These are phyloP conservation scores for Elysia chlorotica DNA, from an alignment of 1,140 invertebrate species.

Conservation along the genomic window DNA sequence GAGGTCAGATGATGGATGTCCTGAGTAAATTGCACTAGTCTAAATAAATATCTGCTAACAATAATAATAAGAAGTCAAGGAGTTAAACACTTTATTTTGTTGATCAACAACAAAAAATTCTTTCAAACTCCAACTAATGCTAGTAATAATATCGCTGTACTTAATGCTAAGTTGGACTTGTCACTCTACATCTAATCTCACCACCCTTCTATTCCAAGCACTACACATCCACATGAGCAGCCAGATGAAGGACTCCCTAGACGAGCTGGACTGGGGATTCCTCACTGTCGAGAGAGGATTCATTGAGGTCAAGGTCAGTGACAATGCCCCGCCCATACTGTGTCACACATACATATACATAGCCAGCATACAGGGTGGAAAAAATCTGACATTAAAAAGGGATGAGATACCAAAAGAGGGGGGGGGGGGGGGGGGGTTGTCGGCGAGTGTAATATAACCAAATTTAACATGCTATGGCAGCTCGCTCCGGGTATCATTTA, in stretches of 20 bases:
- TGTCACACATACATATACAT: background rate
- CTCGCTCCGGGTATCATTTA: background rate
- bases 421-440: too few species aligned
- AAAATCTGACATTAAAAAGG: background rate
- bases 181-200: too few species aligned
- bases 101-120: too few species aligned
- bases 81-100: too few species aligned
- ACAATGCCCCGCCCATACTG: too few species aligned
- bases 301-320: slow-evolving; percentile 53
- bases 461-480: background rate
- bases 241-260: slow-evolving; percentile 40
- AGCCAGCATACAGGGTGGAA: background rate
- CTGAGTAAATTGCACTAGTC: too few species aligned
- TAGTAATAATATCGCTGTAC: too few species aligned
- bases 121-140: too few species aligned
- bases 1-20: too few species aligned
- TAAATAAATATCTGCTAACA: too few species aligned
- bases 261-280: slow-evolving; percentile 41
- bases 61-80: too few species aligned
- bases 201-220: slow-evolving; percentile 18
- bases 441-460: background rate
- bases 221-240: slow-evolving; percentile 40
- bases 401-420: background rate
- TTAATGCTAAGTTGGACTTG: too few species aligned
- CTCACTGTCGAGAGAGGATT: slow-evolving; percentile 43